Evolutionary conservation across 53 echinoderm and acorn worm genomes (phyloP), one percentile per base, ranked within the genome.

Genomic region (Zoroaster sp.): DNA sequence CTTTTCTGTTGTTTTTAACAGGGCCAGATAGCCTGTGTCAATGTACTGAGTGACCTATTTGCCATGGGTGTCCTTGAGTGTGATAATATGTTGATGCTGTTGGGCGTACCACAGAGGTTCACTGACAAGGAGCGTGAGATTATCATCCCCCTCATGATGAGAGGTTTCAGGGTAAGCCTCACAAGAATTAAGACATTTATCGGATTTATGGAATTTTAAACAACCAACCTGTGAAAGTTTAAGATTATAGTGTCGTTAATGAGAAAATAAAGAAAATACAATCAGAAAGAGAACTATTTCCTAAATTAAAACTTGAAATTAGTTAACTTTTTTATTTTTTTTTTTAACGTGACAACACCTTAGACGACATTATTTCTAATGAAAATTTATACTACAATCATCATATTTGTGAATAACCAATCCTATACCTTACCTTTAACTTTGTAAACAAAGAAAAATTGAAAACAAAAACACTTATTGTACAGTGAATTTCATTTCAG

Each of bases 51-150:
- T 88, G 94, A 95, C 82, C 54, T 98, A 73, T 98, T 95, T 83
- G 95, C 98, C n/a, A 94, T 98, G 89, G 98, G 98, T 52, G 94
- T 94, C 59, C 94, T 94, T 18, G 94, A 94, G 55, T 95, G 94
- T 87, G 94, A 95, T 77, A 98, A 98, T 79, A 95, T 98, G 94
- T 87, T 98, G 70, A 98, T 98, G 98, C 69, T 95, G 75, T 90
- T 95, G 15, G 95, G 93, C 20, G 91, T 98, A 9, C 94, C 98
- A 30, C 92, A 95, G 85, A 93, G 91, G 33, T 98, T 94, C 83
- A 91, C 88, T n/a, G 98, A 98, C 15, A 91, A 98, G 78, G 89
- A 98, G 63, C 87, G 95, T 67, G 98, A 98, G 87, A 80, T 96
- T 40, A 77, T 94, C 40, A 88, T 96, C 37, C 98, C 95, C 17